Conservation (phyloP, 2,797 vertebrate species). For the Epinephelus malabaricus region DNA sequence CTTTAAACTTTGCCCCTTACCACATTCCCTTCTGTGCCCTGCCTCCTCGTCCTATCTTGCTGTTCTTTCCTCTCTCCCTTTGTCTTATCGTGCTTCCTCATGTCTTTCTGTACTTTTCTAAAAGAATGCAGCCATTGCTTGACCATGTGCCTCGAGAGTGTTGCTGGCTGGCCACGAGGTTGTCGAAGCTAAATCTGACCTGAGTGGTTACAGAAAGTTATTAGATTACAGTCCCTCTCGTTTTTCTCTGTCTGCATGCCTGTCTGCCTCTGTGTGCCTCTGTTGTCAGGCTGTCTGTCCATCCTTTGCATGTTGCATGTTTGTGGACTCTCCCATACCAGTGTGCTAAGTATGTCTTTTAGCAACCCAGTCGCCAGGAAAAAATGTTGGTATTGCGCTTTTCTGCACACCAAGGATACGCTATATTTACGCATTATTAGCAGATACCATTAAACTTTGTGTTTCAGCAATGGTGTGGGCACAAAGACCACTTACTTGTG, state of each 20-base stretch:
- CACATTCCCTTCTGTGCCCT: conserved; percentile 15
- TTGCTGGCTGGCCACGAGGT: conserved; percentile 22
- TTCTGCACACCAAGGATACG: too few relatives aligned
- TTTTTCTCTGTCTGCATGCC: conserved; percentile 20
- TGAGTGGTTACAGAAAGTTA: conserved; percentile 51
- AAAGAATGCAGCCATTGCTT: conserved; percentile 10
- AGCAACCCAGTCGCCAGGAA: too few relatives aligned
- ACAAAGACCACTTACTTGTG: too few relatives aligned
- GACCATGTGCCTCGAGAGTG: conserved; percentile 26
- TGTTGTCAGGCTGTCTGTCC: conserved; percentile 27
- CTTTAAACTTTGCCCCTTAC: conserved; percentile 32
- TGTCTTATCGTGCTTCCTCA: not conserved
- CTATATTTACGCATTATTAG: too few relatives aligned
- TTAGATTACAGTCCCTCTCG: conserved; percentile 59
- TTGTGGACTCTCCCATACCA: not conserved
- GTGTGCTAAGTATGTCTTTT: too few relatives aligned
- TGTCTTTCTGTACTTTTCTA: conserved; percentile 11
- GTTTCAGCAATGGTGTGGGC: too few relatives aligned
- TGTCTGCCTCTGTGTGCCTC: conserved; percentile 16
- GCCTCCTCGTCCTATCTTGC: not conserved
- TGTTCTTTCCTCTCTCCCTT: not conserved
- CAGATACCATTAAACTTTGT: too few relatives aligned
- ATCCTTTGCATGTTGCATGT: not conserved
- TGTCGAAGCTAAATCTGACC: conserved; percentile 61
- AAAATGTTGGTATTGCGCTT: too few relatives aligned